Base-by-base conservation (phyloP, 2,797 vertebrate genomes). In the Lagocephalus sceleratus region DNA sequence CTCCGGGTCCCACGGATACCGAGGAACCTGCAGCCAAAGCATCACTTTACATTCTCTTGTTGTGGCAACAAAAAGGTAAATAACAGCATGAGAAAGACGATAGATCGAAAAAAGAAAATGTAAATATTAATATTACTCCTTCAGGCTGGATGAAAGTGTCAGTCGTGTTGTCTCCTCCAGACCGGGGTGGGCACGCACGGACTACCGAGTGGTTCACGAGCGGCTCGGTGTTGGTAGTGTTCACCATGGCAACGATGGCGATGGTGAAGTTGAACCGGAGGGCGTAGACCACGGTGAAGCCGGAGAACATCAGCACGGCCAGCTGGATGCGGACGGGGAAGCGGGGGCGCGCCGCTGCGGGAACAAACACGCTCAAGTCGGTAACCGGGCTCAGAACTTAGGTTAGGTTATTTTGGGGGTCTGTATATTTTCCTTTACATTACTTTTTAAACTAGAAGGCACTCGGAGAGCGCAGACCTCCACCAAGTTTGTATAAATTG, bases 241-340 rank as follows among this genome's bases (percentile, higher is more conserved):
- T 94, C 51, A 92, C 92, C 93, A 95, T 94, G 68, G 91, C 92
- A 0, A 95, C 85, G 85, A 94, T 92, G 32, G 93, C 88, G 0
- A 95, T 92, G n/a, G 93, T 95, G 74, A 95, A 91, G 81, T 93
- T 92, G 66, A 94, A 93, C 0, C 93, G 90, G 20, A 94, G 92
- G 0, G 86, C 89, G 17, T 94, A 94, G 60, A 93, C 90, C 51
- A 93, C 75, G 10, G 91, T 53, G 58, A 95, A 92, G 2, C 93
- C 92, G 2, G 92, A 23, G 73, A 93, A 94, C 92, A 94, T 93
- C 74, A 94, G 75, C 59, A 89, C 0, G 56, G 93, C 91, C 73
- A 95, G 87, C 61, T 85, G 90, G 54, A 85, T 85, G 44, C 92
- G 91, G 5, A 86, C 59, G 0, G 93, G 94, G 80, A 93, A 94